Base-by-base conservation (phyloP, 1,140 invertebrate species). In the Thaumatotibia leucotreta region DNA sequence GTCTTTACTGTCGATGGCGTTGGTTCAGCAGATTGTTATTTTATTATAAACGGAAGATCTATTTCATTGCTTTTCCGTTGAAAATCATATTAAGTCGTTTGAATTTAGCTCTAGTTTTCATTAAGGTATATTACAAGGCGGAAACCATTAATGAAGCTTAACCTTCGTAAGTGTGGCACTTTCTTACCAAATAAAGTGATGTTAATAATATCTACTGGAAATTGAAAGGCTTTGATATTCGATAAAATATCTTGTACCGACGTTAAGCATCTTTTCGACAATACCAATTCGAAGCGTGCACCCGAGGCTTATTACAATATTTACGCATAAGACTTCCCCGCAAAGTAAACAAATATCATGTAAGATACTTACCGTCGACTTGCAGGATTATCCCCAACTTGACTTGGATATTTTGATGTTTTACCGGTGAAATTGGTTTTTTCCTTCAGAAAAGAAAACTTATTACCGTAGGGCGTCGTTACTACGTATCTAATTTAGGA, bases 321-420 rank as follows among this genome's bases (percentile, higher is more conserved):
- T 64, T 49, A 64, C 33, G n/a, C 33, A 17, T 29, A 27, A 27
- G 31, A 22, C 20, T 35, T 35, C 23, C 64, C 73, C 67, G 73
- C 68, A 73, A 75, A 73, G 68, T 66, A 74, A 58, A 58, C 52
- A 58, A 58, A 75, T 71, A 78, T 70, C 52, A 65, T 61, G 52
- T 75, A 78, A 76, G 74, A 70, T 76, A 69, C 74, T 78, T 78
- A 78, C 74, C 74, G 71, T 67, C 70, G 67, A 66, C 73, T 68
- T 61, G 23, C 61, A 65, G 68, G 76, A 78, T 80, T 70, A 80
- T 77, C 75, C 68, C 66, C 66, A 74, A 73, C 75, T 79, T 75
- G 73, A 73, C 75, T 77, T 73, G 72, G 69, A 76, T 77, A 81
- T 79, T 77, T 79, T 75, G 74, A 79, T 77, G 77, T 77, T 81